Conservation (phyloP, 2,888 invertebrate genomes). For the Cylindroiulus punctatus region DNA sequence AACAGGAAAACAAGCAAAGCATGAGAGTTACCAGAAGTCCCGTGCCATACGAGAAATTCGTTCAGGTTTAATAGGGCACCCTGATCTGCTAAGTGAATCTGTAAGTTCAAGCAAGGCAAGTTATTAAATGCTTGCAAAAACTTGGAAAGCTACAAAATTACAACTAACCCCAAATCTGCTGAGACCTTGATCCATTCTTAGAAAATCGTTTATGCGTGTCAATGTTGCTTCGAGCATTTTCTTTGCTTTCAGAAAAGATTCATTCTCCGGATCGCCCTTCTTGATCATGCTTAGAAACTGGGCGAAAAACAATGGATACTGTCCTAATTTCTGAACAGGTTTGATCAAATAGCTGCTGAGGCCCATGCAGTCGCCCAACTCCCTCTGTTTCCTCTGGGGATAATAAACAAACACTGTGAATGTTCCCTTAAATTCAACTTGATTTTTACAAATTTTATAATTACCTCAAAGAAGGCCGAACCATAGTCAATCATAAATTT, state of each 20-base stretch:
- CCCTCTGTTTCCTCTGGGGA: not conserved
- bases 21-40: not conserved
- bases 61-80: not conserved
- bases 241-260: not conserved
- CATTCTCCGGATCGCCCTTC: not conserved
- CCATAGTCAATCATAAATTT: not conserved
- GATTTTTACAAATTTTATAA: no score
- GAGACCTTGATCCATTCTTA: not conserved
- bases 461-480: not conserved
- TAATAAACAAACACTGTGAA: not conserved
- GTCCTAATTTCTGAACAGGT: conserved; percentile 38
- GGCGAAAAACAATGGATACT: not conserved
- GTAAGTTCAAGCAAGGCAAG: not conserved
- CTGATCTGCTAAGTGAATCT: not conserved
- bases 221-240: not conserved
- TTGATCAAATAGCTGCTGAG: not conserved
- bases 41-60: not conserved
- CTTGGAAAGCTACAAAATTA: no score
- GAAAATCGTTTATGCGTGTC: not conserved
- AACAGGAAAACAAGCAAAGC: not conserved
- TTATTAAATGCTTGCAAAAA: not conserved
- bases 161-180: not conserved
- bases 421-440: not conserved
- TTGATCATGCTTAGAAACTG: conserved; percentile 20
- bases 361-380: not conserved